phyloP scores from a whole-genome alignment of 2,888 invertebrate genomes.

The Heliconius erato region DNA sequence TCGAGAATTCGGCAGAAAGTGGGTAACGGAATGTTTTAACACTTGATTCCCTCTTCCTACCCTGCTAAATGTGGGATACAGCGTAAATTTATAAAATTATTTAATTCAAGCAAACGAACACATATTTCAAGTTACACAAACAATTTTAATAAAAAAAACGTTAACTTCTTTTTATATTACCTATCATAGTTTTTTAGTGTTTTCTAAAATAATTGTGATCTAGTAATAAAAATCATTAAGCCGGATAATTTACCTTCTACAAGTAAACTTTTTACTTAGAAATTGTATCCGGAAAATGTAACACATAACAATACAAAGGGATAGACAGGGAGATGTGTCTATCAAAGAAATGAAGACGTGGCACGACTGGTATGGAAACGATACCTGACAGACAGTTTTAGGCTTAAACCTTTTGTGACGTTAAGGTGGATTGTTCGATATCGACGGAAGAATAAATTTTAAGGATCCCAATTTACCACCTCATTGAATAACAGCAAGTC shows the following conservation, averaged over 20 bases:
- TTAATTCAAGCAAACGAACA: no score
- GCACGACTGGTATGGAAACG: conserved; percentile 30
- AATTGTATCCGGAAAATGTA: neutral
- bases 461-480: conserved; percentile 55
- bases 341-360: conserved; percentile 21
- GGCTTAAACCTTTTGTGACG: conserved; percentile 18
- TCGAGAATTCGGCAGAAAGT: no score
- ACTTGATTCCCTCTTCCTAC: no score
- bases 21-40: no score
- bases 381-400: conserved; percentile 27
- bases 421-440: conserved; percentile 33
- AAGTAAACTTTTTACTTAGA: conserved; percentile 16
- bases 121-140: no score
- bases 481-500: conserved; percentile 50
- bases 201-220: neutral
- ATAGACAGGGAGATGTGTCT: neutral
- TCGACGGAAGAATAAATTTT: conserved; percentile 40
- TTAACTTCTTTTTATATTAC: no score
- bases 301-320: conserved; percentile 4
- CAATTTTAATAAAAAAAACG: no score
- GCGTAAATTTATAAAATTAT: no score
- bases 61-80: no score
- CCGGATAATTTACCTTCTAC: neutral
- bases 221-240: no score
- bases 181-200: no score